Conservation (phyloP, 2,888 invertebrate genomes). For the Candidula unifasciata region DNA sequence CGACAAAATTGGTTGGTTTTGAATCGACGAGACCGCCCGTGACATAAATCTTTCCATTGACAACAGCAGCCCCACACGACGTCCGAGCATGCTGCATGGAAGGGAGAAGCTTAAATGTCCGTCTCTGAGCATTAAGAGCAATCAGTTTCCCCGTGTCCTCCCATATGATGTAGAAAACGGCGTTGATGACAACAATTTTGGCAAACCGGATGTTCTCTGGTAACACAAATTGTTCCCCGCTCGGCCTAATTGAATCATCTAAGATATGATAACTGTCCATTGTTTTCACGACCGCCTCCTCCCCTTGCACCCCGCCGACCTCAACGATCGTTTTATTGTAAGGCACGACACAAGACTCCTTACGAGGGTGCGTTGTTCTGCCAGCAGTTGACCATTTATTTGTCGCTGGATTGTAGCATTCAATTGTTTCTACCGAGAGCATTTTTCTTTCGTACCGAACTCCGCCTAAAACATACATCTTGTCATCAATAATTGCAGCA, state of each 20-base stretch:
- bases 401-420: constrained; percentile 71
- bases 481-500: constrained; percentile 69
- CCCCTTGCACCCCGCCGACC: constrained; percentile 73
- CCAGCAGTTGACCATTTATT: constrained; percentile 72
- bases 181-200: constrained; percentile 73
- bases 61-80: constrained; percentile 71
- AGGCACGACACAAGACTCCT: constrained; percentile 71
- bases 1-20: constrained; percentile 69
- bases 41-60: constrained; percentile 74
- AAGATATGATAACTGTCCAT: constrained; percentile 75
- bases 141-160: constrained; percentile 75
- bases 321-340: constrained; percentile 74
- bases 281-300: constrained; percentile 70
- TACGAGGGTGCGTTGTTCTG: constrained; percentile 73
- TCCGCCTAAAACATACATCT: constrained; percentile 75
- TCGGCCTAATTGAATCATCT: constrained; percentile 63
- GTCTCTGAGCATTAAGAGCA: constrained; percentile 73
- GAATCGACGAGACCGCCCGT: constrained; percentile 72
- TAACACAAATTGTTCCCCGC: constrained; percentile 75
- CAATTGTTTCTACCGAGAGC: constrained; percentile 73
- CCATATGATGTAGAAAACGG: constrained; percentile 77
- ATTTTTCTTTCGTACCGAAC: constrained; percentile 64
- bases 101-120: constrained; percentile 73
- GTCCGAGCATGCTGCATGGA: constrained; percentile 69
- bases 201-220: constrained; percentile 74